Percentiles rank a stretch among this genome's conserved stretches.
These are phyloP conservation scores for Cyclura pinguis DNA, from an alignment of 2,797 vertebrate genomes.

Conservation along the genomic window DNA sequence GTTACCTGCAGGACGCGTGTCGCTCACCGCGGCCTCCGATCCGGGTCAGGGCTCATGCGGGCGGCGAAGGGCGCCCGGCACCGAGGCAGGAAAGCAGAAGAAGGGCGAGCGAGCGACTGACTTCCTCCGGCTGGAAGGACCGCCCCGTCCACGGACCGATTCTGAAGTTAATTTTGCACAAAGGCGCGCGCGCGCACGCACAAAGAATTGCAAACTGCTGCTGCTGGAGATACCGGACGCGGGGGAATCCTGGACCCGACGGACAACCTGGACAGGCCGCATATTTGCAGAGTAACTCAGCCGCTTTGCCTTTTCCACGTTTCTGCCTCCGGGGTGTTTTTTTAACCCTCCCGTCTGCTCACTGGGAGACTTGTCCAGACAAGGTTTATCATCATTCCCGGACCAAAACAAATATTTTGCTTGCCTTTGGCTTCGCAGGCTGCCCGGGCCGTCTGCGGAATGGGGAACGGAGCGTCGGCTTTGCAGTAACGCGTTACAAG, in stretches of 20 bases:
- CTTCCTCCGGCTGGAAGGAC: neutral
- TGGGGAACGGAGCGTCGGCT: no score
- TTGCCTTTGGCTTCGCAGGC: no score
- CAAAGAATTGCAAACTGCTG: neutral
- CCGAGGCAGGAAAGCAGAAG: neutral
- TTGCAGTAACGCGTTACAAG: no score
- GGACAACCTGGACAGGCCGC: neutral
- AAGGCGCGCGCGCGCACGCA: no score
- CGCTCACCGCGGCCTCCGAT: neutral
- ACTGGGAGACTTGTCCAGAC: neutral
- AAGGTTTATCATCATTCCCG: neutral
- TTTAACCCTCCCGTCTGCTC: neutral
- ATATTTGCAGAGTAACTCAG: neutral
- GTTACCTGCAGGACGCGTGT: no score
- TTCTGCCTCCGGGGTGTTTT: neutral
- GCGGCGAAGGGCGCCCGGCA: no score
- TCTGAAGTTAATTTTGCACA: neutral
- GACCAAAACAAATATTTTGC: accelerated
- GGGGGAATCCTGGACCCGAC: neutral
- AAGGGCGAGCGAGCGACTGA: neutral
- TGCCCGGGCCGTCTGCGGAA: no score
- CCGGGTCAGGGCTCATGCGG: neutral
- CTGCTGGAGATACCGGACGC: neutral
- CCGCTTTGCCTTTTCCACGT: no score
- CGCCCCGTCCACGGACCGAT: neutral